These are phyloP conservation scores for Fistularia tabacaria DNA, from an alignment of 2,797 vertebrate genomes.

Conservation along the genomic window DNA sequence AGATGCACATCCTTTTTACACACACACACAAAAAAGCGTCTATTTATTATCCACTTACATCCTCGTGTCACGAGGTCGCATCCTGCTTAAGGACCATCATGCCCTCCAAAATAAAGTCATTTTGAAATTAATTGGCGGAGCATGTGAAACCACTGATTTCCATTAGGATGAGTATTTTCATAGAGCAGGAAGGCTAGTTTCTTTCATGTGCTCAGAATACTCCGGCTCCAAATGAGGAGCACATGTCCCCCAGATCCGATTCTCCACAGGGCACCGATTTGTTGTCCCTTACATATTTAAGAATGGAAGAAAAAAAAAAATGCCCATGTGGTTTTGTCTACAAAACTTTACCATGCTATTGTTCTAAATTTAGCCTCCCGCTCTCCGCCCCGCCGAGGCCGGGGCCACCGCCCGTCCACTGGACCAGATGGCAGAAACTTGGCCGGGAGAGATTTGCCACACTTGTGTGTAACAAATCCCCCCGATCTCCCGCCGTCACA, in stretches of 20 bases:
- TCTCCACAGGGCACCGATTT: conserved; percentile 8
- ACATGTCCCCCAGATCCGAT: conserved; percentile 13
- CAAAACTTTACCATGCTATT: conserved; percentile 29
- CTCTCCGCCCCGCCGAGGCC: too few relatives aligned
- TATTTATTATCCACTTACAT: conserved; percentile 6
- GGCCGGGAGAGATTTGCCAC: too few relatives aligned
- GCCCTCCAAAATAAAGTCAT: conserved; percentile 7
- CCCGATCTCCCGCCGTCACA: too few relatives aligned
- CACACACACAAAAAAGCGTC: background rate
- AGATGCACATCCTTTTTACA: too few relatives aligned
- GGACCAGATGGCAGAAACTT: too few relatives aligned
- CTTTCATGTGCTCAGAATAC: conserved; percentile 3
- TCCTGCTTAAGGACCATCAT: background rate
- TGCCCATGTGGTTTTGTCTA: conserved; percentile 29
- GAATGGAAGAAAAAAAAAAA: background rate
- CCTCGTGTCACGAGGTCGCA: conserved; percentile 6
- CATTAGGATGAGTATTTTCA: conserved; percentile 10
- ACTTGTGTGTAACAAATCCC: too few relatives aligned
- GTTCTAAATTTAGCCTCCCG: conserved; percentile 40
- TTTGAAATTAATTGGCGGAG: conserved; percentile 12
- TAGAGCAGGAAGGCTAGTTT: conserved; percentile 5
- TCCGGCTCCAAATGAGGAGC: conserved; percentile 13
- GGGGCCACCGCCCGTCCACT: too few relatives aligned
- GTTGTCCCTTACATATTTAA: conserved; percentile 25
- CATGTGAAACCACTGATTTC: conserved; percentile 21